Base-by-base conservation (phyloP, 2,113 vertebrate genomes). In the Phainopepla nitens region DNA sequence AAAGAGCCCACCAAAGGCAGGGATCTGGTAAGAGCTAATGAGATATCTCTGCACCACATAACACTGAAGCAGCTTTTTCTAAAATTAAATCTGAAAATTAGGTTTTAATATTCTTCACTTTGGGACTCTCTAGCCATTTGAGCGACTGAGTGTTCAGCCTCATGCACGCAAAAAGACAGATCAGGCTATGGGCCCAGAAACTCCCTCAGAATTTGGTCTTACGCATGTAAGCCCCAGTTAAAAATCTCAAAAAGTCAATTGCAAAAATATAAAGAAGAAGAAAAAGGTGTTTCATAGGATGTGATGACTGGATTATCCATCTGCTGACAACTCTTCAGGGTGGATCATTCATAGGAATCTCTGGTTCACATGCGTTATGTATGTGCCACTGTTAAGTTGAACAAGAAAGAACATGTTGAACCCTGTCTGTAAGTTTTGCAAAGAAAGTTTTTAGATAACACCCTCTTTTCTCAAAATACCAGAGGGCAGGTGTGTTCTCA, bases 81-180 rank as follows among this genome's bases (percentile, higher is more conserved):
- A 94, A 96, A 96, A 95, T 91, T 80, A 87, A 94, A 51, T 79
- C 87, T 62, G 90, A 96, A 93, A 96, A 95, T 61, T 94, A 96
- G 93, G 80, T 82, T 96, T 92, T 94, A 93, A 85, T 89, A 82
- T 94, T 77, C 50, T 95, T 93, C 82, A 89, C 88, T 83, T 95
- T 86, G 85, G 89, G 73, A 85, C 69, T 91, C 93, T 96, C 60
- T 87, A 95, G 75, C 64, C 76, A 77, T 79, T 94, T 87, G 72
- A 95, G 45, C 1, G 1, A 73, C 41, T 73, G 68, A 89, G 13
- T 58, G n/a, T 39, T 91, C 65, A 15, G 20, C 35, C 36, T 81
- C 44, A 36, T 0, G 6, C 33, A 53, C 1, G 0, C 73, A 75
- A 60, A 95, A 93, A 81, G 44, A 25, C 76, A 66, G 20, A 47